A percentile compares a stretch with the other conserved stretches of the same genome.
Conservation (phyloP, 1,140 invertebrate genomes). For the Rhopalosiphum maidis region DNA sequence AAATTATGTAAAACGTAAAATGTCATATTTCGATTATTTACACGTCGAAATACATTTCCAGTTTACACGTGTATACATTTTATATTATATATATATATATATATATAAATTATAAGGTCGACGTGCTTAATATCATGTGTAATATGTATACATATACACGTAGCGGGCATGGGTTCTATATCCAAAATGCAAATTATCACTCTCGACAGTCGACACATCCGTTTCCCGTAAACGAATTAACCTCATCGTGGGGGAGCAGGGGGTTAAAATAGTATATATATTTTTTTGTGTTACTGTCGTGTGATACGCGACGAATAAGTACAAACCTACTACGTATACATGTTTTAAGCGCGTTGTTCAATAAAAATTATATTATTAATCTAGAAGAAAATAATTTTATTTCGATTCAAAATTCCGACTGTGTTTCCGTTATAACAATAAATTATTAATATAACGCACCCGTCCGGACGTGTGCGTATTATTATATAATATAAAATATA, state of each 20-base stretch:
- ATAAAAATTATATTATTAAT: conserved; percentile 2
- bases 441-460: neutral
- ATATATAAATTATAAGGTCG: conserved; percentile 19
- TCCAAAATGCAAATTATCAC: conserved; percentile 48
- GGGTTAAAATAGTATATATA: conserved; percentile 12
- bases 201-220: conserved; percentile 38
- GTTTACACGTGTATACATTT: conserved; percentile 37
- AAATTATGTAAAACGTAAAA: conserved; percentile 53
- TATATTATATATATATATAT: neutral
- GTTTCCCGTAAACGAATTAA: conserved; percentile 47
- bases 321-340: neutral
- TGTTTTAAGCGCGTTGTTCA: neutral
- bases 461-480: neutral
- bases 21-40: conserved; percentile 53
- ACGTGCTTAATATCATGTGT: conserved; percentile 5
- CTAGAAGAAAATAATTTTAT: neutral
- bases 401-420: neutral
- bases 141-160: conserved; percentile 12
- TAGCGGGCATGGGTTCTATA: conserved; percentile 16
- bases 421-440: neutral
- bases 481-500: neutral
- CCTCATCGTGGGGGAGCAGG: neutral
- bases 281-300: neutral
- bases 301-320: neutral
- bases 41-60: conserved; percentile 46